Evolutionary conservation across 2,888 invertebrate species (phyloP).

Genomic region (Chloroclysta siterata): DNA sequence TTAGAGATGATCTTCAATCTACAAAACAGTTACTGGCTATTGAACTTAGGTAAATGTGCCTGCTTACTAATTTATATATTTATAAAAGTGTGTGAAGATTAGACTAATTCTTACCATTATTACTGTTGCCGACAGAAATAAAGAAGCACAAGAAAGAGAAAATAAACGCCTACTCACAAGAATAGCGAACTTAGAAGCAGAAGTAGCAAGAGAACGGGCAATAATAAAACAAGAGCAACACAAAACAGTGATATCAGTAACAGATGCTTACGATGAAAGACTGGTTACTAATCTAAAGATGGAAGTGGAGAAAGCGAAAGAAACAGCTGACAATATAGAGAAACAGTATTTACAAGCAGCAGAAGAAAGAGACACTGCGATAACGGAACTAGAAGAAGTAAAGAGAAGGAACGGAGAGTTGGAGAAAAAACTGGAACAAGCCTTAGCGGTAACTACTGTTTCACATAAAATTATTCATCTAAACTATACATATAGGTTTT

Average conservation of each 20-base stretch:
- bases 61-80: background rate
- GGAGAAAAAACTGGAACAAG: slow-evolving; percentile 90
- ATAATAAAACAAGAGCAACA: slow-evolving; percentile 81
- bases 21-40: slow-evolving; percentile 95
- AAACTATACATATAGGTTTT: too few relatives aligned
- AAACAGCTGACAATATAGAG: slow-evolving; percentile 91
- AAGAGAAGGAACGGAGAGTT: slow-evolving; percentile 90
- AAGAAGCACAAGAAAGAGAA: slow-evolving; percentile 93
- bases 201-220: slow-evolving; percentile 89
- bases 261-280: slow-evolving; percentile 86
- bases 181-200: slow-evolving; percentile 92
- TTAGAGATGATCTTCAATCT: slow-evolving; percentile 95
- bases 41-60: slow-evolving; percentile 86
- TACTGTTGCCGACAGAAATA: slow-evolving; percentile 83
- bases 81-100: background rate
- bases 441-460: slow-evolving; percentile 79
- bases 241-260: slow-evolving; percentile 81
- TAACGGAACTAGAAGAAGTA: slow-evolving; percentile 91
- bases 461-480: background rate
- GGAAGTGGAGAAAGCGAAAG: slow-evolving; percentile 91
- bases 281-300: slow-evolving; percentile 88
- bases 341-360: slow-evolving; percentile 91
- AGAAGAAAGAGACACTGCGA: slow-evolving; percentile 90
- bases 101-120: background rate
- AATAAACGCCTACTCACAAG: slow-evolving; percentile 92